A percentile compares a stretch with the other conserved stretches of the same genome.
These are phyloP conservation scores for Drosophila melanogaster DNA, from an alignment of 1,140 invertebrate species.

Conservation along the genomic window DNA sequence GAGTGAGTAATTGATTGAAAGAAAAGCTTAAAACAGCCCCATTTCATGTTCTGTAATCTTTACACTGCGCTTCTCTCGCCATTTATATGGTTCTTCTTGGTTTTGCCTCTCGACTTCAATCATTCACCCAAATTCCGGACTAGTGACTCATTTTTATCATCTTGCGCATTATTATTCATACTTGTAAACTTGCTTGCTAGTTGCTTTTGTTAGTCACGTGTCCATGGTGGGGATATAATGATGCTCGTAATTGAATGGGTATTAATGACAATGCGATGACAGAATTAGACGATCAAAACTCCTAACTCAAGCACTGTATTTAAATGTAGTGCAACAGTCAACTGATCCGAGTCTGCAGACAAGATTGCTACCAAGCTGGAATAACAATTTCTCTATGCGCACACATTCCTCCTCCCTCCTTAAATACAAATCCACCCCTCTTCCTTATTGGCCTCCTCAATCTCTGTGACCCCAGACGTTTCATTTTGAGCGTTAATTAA, in stretches of 20 bases:
- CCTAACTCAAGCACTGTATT: neutral
- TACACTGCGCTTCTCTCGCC: conserved; percentile 1
- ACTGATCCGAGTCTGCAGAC: conserved; percentile 24
- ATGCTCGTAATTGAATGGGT: neutral
- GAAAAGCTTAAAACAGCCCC: conserved; percentile 8
- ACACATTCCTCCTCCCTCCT: neutral
- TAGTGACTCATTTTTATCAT: conserved; percentile 2
- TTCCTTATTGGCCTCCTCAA: neutral
- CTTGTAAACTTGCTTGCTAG: neutral
- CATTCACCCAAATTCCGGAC: neutral
- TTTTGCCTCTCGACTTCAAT: conserved; percentile 13
- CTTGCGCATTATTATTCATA: neutral
- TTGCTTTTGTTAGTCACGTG: conserved; percentile 10
- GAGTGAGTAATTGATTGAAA: conserved; percentile 13
- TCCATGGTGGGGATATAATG: neutral
- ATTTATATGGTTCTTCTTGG: conserved; percentile 5
- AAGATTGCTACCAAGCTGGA: conserved; percentile 12
- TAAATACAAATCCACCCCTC: neutral
- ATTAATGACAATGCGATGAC: neutral
- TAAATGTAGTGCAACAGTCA: neutral
- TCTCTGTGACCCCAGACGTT: conserved; percentile 20
- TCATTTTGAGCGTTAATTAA: conserved; percentile 70
- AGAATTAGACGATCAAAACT: neutral
- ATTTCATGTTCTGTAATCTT: conserved; percentile 8
- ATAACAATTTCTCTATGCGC: conserved; percentile 17